A percentile compares a stretch with the other conserved stretches of the same genome.
phyloP scores from a whole-genome alignment of 1,140 invertebrate genomes.

The Bombus sylvicola region DNA sequence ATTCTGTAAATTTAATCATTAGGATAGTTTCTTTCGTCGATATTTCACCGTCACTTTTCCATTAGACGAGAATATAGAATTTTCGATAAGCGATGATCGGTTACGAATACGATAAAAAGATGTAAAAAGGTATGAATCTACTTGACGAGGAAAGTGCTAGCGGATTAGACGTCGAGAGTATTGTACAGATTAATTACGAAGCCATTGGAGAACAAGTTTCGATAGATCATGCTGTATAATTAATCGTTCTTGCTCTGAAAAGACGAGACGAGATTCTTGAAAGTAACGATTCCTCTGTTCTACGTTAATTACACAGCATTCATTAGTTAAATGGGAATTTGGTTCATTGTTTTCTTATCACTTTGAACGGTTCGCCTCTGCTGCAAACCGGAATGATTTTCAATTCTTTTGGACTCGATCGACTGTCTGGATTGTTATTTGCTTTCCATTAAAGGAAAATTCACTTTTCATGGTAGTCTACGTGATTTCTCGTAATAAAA shows the following conservation, averaged over 20 bases:
- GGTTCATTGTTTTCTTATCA: not conserved
- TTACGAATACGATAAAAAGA: not conserved
- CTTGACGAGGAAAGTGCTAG: not conserved
- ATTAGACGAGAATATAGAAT: not conserved
- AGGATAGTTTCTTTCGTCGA: not conserved
- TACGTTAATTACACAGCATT: not conserved
- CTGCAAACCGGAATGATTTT: too few species aligned
- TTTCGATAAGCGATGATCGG: not conserved
- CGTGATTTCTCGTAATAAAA: not conserved
- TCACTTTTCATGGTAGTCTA: not conserved
- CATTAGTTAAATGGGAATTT: not conserved
- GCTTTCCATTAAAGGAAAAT: too few species aligned
- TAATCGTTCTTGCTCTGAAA: not conserved
- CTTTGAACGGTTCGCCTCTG: not conserved
- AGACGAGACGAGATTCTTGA: not conserved
- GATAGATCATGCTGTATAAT: not conserved
- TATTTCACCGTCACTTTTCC: not conserved
- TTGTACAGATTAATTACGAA: not conserved
- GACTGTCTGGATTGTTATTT: too few species aligned
- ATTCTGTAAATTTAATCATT: not conserved
- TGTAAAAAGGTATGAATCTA: not conserved
- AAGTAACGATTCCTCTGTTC: not conserved
- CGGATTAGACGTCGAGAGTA: not conserved
- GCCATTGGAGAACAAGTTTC: not conserved
- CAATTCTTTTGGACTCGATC: too few species aligned